Evolutionary conservation across 2,797 vertebrate genomes (phyloP), one percentile per base, ranked within the genome.

Genomic region (Squalus acanthias): DNA sequence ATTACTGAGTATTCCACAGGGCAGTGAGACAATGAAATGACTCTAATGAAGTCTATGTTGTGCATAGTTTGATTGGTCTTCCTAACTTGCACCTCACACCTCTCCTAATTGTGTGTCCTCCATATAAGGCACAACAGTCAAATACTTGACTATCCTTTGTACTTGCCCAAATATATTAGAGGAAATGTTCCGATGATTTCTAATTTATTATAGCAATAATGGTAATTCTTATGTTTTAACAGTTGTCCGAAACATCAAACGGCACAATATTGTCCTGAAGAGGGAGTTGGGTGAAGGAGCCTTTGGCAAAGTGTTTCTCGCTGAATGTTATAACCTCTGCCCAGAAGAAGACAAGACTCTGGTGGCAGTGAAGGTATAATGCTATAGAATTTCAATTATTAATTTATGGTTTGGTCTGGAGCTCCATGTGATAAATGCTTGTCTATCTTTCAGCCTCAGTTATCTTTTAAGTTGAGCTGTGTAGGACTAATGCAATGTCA

Each of bases 181-280:
- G n/a, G 9, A 67, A 46, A 74, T 57, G 13, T 33, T 72, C 22
- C 9, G 29, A 57, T 53, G 29, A 76, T 57, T 95, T 76, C 12
- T 15, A 70, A 95, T 70, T 70, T 46, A 20, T 95, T 76, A 95
- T n/a, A 74, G 70, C 17, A 20, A 96, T 97, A 97, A 97, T 96
- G 20, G 97, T 82, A 5, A 0, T 97, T 98, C 15, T 39, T 97
- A 67, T 98, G 97, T 97, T 96, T 95, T 97, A 97, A 57, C 98
- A 99, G 99, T 99, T 97, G 99, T 99, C 97, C 99, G 99, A 97
- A 99, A 99, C 96, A 99, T 99, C 96, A 99, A 99, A 97, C 98
- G 99, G 96, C 99, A 99, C 97, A 99, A 99, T 98, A 99, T 99
- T 0, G 99, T 99, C 96, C 98, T 99, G 97, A 99, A 99, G 98